Evolutionary conservation across 2,797 vertebrate species (phyloP).

Genomic region (Coilia nasus): DNA sequence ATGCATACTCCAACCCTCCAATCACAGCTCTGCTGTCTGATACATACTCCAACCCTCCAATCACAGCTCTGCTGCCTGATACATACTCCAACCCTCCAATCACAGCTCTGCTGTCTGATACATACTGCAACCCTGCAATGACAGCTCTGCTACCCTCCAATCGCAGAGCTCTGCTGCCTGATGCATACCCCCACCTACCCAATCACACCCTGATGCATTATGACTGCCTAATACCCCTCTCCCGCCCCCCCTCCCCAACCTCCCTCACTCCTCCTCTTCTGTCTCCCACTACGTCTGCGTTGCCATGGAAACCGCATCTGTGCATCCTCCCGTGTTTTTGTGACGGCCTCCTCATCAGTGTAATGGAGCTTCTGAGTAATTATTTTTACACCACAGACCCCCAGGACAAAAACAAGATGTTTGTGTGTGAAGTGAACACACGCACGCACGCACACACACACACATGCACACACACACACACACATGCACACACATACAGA

Average conservation of each 20-base stretch:
- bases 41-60: too few relatives aligned
- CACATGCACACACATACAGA: not conserved
- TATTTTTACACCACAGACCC: constrained; percentile 33
- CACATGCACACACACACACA: not conserved
- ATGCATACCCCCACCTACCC: too few relatives aligned
- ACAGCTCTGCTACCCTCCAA: too few relatives aligned
- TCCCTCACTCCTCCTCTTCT: not conserved
- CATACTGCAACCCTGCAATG: too few relatives aligned
- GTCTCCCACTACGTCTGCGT: not conserved
- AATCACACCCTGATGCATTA: constrained; percentile 13
- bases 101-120: too few relatives aligned
- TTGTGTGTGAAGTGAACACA: not conserved
- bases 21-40: too few relatives aligned
- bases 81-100: too few relatives aligned
- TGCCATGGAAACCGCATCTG: constrained; percentile 46
- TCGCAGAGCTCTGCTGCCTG: too few relatives aligned
- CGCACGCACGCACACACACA: not conserved
- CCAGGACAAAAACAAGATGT: constrained; percentile 4
- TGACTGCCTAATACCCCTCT: too few relatives aligned
- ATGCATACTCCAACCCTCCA: too few relatives aligned
- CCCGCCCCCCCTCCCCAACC: not conserved
- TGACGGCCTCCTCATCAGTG: constrained; percentile 21
- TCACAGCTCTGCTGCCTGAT: constrained; percentile 24
- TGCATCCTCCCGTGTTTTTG: not conserved
- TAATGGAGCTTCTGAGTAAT: constrained; percentile 40